Percentiles rank a stretch among this genome's conserved stretches.
These are phyloP conservation scores for Epizoanthus stellaris DNA, from an alignment of 92 coral and sea anemone species.

Conservation along the genomic window DNA sequence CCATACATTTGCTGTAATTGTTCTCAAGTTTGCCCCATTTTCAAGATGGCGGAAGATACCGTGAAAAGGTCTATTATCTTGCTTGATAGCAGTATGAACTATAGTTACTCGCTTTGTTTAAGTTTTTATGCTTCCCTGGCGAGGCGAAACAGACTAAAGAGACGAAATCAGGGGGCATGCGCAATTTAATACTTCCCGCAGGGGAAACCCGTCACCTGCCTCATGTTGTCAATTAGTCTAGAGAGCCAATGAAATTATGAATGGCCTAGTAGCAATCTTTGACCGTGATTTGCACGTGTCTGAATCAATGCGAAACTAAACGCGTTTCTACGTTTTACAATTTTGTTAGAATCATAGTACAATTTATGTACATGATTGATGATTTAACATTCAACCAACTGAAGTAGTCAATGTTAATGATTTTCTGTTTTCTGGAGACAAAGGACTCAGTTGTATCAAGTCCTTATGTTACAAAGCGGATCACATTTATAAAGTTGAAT, in stretches of 20 bases:
- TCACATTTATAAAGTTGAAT: slow-evolving; percentile 2
- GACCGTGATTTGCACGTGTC: background rate
- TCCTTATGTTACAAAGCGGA: background rate
- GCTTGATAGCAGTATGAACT: background rate
- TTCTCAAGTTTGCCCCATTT: too few relatives aligned
- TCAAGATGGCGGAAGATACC: too few relatives aligned
- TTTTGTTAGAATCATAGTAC: background rate
- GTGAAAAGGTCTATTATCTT: background rate
- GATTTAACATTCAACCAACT: background rate
- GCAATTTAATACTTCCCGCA: background rate
- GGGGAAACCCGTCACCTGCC: slow-evolving; percentile 45
- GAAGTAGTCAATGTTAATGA: background rate
- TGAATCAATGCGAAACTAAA: background rate
- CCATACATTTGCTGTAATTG: too few relatives aligned
- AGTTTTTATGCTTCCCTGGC: too few relatives aligned
- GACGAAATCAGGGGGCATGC: background rate
- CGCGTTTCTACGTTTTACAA: background rate
- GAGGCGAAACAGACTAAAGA: background rate
- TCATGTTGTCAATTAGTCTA: slow-evolving; percentile 12
- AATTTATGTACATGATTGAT: background rate
- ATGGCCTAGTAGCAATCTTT: background rate
- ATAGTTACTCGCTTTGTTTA: background rate
- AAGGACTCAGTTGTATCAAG: background rate
- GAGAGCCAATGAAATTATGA: slow-evolving; percentile 26
- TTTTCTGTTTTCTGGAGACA: background rate